A percentile compares a stretch with the other conserved stretches of the same genome.
Conservation (phyloP, 2,888 invertebrate species). For the Taphrorychus bicolor region DNA sequence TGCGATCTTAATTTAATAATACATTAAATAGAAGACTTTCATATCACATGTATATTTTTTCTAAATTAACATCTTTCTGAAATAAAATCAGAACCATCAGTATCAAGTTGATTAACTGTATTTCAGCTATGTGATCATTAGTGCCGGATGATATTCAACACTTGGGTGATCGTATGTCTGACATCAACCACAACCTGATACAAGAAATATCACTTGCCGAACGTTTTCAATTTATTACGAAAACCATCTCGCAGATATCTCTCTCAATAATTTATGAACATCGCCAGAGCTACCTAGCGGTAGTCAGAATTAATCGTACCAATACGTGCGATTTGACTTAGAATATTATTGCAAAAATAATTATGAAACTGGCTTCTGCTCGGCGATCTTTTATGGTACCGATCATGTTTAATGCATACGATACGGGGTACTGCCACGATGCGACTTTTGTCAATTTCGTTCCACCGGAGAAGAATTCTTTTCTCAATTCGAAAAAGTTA, state of each 20-base stretch:
- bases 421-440: neutral
- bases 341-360: constrained; percentile 19
- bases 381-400: constrained; percentile 17
- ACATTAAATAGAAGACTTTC: too few relatives aligned
- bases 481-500: neutral
- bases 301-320: constrained; percentile 17
- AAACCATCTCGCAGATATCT: constrained; percentile 11
- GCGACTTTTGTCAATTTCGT: neutral
- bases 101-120: neutral
- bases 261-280: constrained; percentile 29
- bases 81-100: too few relatives aligned
- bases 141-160: neutral
- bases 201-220: constrained; percentile 17
- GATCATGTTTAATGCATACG: constrained; percentile 27
- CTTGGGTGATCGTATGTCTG: constrained; percentile 13
- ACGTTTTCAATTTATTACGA: constrained; percentile 23
- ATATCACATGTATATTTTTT: too few relatives aligned
- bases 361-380: constrained; percentile 33
- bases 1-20: too few relatives aligned
- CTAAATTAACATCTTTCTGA: too few relatives aligned
- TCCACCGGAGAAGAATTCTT: neutral
- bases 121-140: neutral
- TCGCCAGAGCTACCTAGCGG: constrained; percentile 3
- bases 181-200: neutral
- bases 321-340: constrained; percentile 26